Percentiles rank a stretch among this genome's conserved stretches.
phyloP scores from a whole-genome alignment of 2,113 vertebrate species.

The Cyprinodon variegatus region DNA sequence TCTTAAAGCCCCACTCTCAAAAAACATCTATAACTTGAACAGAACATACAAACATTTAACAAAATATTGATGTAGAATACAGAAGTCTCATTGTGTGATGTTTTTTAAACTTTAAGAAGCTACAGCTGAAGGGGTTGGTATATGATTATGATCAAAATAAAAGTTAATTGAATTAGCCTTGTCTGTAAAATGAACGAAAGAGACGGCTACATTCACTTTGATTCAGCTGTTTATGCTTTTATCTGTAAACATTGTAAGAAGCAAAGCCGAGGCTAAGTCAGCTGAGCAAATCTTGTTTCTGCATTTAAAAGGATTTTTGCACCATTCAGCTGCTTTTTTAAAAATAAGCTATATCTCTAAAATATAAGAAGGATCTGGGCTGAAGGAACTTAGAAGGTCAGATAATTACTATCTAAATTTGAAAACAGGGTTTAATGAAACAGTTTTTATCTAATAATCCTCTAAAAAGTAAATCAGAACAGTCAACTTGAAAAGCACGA shows the following conservation, averaged over 20 bases:
- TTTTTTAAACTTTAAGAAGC: conserved; percentile 19
- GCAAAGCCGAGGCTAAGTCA: conserved; percentile 22
- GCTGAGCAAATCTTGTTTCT: conserved; percentile 49
- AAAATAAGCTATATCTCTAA: conserved; percentile 17
- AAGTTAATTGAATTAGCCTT: conserved; percentile 47
- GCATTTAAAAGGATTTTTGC: conserved; percentile 25
- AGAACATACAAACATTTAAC: not conserved
- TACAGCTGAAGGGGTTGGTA: conserved; percentile 4
- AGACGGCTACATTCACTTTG: conserved; percentile 49
- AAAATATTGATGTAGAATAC: not conserved
- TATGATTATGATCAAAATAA: conserved; percentile 18
- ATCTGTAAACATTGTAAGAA: conserved; percentile 33
- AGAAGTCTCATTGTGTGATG: not conserved
- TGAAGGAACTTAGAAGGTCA: conserved; percentile 12
- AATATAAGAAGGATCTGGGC: conserved; percentile 22
- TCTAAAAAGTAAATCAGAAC: conserved; percentile 19
- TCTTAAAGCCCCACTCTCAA: conserved; percentile 6
- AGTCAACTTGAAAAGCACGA: not conserved
- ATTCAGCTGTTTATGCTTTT: conserved; percentile 38
- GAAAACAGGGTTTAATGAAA: conserved; percentile 8
- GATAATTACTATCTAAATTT: conserved; percentile 9
- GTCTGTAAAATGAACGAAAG: conserved; percentile 51
- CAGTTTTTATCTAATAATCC: conserved; percentile 12
- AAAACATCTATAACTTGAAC: not conserved
- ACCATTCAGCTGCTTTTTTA: not conserved